These are phyloP conservation scores for Drosophila anomalipes DNA, from an alignment of 2,888 invertebrate species.

Conservation along the genomic window DNA sequence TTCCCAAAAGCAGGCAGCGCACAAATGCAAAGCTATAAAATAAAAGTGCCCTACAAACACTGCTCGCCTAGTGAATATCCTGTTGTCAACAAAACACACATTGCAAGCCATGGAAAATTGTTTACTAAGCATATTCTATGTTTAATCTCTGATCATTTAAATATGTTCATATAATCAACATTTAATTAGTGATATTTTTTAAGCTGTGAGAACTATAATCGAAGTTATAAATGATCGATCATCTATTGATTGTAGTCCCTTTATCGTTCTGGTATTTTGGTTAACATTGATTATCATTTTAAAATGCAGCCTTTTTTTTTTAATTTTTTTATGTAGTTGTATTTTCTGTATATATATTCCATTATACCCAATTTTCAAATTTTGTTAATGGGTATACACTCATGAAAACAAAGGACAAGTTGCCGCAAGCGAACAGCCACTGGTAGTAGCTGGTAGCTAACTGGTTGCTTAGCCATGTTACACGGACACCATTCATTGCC, in stretches of 20 bases:
- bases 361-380: background rate
- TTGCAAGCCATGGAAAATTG: too few species aligned
- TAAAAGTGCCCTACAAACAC: background rate
- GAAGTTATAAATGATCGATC: background rate
- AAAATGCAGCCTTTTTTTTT: background rate
- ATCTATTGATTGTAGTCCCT: background rate
- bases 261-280: background rate
- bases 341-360: background rate
- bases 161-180: background rate
- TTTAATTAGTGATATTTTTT: background rate
- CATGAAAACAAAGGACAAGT: slow-evolving; percentile 19
- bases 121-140: background rate
- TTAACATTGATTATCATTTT: background rate
- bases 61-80: background rate
- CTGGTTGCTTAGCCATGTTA: background rate
- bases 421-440: slow-evolving; percentile 7
- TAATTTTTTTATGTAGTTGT: background rate
- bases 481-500: slow-evolving; percentile 36
- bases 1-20: slow-evolving; percentile 20
- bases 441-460: slow-evolving; percentile 8
- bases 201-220: background rate
- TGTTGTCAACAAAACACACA: background rate
- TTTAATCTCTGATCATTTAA: background rate
- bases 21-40: slow-evolving; percentile 7
- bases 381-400: background rate